Evolutionary conservation across 2,888 invertebrate genomes (phyloP), one percentile per base, ranked within the genome.

Genomic region (Agriopis aurantiaria): DNA sequence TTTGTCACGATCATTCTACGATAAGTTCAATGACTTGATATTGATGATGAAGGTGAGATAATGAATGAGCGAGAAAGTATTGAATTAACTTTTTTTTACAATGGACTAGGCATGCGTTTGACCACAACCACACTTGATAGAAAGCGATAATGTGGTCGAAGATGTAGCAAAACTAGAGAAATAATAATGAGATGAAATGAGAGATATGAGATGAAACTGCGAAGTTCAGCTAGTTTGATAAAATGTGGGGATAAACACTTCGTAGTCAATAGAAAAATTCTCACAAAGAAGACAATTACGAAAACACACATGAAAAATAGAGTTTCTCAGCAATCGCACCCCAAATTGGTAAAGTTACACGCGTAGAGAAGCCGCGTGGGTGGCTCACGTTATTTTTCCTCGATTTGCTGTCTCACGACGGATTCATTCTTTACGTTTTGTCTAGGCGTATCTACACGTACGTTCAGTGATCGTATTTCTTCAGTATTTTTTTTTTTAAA

Each of bases 381-480:
- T 61, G 59, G 63, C 60, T 62, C 77, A 74, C 82, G 84, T 84
- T 89, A 87, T 89, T 90, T 88, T 88, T 86, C 85, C 80, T 79
- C 75, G 82, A 88, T 86, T 78, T 90, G 93, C 93, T 86, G 90
- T 88, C 88, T 93, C 93, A 93, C 88, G 89, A 86, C 80, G 78
- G 82, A 88, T 91, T 87, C 93, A 93, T 93, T 93, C 91, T 91
- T 93, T 92, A 93, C 86, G 83, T 86, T 88, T 86, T 86, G 85
- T 90, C 87, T 88, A 33, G 2, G 4, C 33, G 33, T 33, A 86
- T 88, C 85, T 88, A 68, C 63, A 59, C 55, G 49, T 40, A 49
- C 66, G 70, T 62, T 59, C 60, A 58, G 23, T 81, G 79, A 48
- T 14, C 81, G 79, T 78, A 53, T 66, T 74, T 74, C 61, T 67